Evolutionary conservation across 2,888 invertebrate genomes (phyloP).

Genomic region (Acrocyrtus sp.): DNA sequence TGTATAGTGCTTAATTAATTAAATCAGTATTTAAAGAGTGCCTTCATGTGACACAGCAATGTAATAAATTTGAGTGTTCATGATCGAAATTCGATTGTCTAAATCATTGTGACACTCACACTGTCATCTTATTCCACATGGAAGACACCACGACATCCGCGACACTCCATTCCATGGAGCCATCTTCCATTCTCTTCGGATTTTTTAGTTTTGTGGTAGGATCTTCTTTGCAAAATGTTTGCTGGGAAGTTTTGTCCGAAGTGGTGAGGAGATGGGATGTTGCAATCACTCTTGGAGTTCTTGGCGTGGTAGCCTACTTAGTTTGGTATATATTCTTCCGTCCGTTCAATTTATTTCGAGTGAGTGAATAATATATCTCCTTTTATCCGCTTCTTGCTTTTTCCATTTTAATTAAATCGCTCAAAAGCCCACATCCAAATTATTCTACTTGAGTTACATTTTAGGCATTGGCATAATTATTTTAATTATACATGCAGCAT

Average conservation of each 20-base stretch:
- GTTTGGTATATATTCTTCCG: constrained; percentile 59
- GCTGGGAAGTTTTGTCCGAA: constrained; percentile 12
- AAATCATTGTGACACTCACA: neutral
- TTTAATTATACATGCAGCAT: no score
- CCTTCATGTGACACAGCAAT: neutral
- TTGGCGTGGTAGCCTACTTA: constrained; percentile 41
- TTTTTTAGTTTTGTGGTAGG: constrained; percentile 17
- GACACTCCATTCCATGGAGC: constrained; percentile 8
- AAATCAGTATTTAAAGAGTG: neutral
- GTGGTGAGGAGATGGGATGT: constrained; percentile 11
- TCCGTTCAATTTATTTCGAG: constrained; percentile 62
- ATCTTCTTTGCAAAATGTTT: constrained; percentile 3
- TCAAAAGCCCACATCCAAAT: no score
- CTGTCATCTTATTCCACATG: neutral
- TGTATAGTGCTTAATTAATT: no score
- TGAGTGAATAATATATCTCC: constrained; percentile 45
- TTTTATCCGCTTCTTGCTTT: constrained; percentile 1
- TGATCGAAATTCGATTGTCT: neutral
- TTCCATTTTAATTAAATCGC: no score
- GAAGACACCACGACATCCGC: constrained; percentile 14
- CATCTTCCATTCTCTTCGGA: constrained; percentile 19
- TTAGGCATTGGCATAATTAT: no score
- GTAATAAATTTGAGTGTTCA: neutral
- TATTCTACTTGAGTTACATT: no score
- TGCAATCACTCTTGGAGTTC: constrained; percentile 19